Conservation (phyloP, 2,888 invertebrate genomes). For the Tholera decimalis region DNA sequence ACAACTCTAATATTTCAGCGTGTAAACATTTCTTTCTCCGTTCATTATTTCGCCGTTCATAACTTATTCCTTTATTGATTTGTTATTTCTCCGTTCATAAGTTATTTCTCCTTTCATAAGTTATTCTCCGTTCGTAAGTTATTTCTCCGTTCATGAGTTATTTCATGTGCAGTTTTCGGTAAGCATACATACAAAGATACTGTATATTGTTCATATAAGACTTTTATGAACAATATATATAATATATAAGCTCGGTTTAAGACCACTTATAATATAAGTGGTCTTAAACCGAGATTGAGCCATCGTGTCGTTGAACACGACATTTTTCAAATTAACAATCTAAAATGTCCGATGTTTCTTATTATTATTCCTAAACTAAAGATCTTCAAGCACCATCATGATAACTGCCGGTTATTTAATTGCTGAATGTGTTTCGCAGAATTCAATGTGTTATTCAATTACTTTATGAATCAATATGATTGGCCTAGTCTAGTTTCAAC, state of each 20-base stretch:
- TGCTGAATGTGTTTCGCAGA: neutral
- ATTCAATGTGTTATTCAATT: neutral
- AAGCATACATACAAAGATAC: neutral
- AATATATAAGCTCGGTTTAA: too few species aligned
- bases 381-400: neutral
- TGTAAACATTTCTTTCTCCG: neutral
- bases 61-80: too few species aligned
- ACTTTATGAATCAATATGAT: neutral
- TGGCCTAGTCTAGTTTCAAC: too few species aligned
- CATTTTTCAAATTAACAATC: neutral
- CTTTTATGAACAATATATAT: too few species aligned
- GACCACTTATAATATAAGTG: too few species aligned
- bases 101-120: neutral
- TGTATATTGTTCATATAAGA: neutral
- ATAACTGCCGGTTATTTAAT: neutral
- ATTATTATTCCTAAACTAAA: neutral
- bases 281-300: neutral
- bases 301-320: neutral
- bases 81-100: too few species aligned
- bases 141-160: neutral
- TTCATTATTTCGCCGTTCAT: too few species aligned
- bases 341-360: neutral
- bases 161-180: neutral
- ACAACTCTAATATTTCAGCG: constrained; percentile 46
- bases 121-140: too few species aligned